Percentiles rank a stretch among this genome's conserved stretches.
Conservation (phyloP, 2,797 vertebrate genomes). For the Cheirogaleus major region DNA sequence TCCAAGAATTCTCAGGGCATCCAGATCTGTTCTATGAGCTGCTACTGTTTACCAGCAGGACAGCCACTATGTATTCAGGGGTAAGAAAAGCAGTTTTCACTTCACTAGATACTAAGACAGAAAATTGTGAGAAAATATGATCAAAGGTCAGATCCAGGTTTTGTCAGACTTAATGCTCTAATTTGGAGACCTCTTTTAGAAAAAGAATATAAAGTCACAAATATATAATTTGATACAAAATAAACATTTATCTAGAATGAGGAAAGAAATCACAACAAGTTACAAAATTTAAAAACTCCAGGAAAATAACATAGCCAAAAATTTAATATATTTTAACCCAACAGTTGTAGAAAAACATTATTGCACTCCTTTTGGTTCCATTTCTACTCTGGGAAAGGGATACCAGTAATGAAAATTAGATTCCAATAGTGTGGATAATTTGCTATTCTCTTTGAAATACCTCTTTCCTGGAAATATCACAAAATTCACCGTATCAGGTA, state of each 20-base stretch:
- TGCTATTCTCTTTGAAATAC: not conserved
- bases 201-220: slow-evolving; percentile 17
- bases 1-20: not conserved
- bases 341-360: not conserved
- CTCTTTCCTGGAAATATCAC: not conserved
- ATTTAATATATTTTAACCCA: not conserved
- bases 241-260: not conserved
- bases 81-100: not conserved
- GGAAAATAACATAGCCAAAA: not conserved
- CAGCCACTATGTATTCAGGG: not conserved
- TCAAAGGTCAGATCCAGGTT: not conserved
- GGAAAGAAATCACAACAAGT: not conserved
- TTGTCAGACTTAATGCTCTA: not conserved
- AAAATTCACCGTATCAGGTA: not conserved
- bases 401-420: not conserved
- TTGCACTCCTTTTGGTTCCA: not conserved
- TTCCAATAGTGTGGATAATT: not conserved
- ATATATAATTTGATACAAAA: not conserved
- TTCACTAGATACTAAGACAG: not conserved
- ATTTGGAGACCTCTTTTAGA: not conserved
- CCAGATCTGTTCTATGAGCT: not conserved
- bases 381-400: not conserved
- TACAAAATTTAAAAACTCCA: not conserved
- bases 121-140: slow-evolving; percentile 27
- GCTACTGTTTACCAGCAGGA: not conserved